Base-by-base conservation (phyloP, 2,888 invertebrate species). In the Drosophila buzzatii region DNA sequence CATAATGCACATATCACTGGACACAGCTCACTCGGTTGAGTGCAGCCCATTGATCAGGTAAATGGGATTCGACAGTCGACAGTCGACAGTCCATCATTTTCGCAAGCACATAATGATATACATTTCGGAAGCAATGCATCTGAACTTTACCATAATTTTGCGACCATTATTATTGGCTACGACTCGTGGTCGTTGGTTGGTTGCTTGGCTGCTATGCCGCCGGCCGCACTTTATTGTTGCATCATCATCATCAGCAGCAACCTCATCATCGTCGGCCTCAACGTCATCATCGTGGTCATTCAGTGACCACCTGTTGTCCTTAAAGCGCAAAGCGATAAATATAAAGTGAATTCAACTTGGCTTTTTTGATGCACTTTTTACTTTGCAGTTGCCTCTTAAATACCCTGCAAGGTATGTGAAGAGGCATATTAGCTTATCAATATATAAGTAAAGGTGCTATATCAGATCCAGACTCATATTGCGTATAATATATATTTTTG, bases 51-150 rank as follows among this genome's bases (percentile, higher is more conserved):
- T 59, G 66, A 63, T 70, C 65, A 47, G 70, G 67, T 68, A 80
- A 83, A 72, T 72, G 74, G 68, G 63, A 76, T 47, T 68, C 69
- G 83, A 79, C 83, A 74, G 65, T 53, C 69, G 83, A 79, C 83
- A 74, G 65, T 53, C 62, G 76, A 73, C 82, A 81, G 83, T 82
- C 79, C 84, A 82, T 86, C 85, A 85, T 72, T 76, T 82, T 78
- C 69, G 73, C 82, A 81, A 76, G 59, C 82, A 75, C 62, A 67
- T 86, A 88, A 88, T 86, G 81, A 88, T 86, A 88, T 88, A 86
- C 77, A 86, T 86, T 86, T 86, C 85, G 82, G 88, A 82, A 87
- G 88, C 86, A 81, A 83, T 87, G 82, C 60, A 86, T 74, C 84
- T 82, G 86, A 85, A 87, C 82, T 82, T 85, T 85, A 81, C 80